phyloP scores from a whole-genome alignment of 37 sponge, comb jelly and placozoan genomes.

The Beroe ovata region DNA sequence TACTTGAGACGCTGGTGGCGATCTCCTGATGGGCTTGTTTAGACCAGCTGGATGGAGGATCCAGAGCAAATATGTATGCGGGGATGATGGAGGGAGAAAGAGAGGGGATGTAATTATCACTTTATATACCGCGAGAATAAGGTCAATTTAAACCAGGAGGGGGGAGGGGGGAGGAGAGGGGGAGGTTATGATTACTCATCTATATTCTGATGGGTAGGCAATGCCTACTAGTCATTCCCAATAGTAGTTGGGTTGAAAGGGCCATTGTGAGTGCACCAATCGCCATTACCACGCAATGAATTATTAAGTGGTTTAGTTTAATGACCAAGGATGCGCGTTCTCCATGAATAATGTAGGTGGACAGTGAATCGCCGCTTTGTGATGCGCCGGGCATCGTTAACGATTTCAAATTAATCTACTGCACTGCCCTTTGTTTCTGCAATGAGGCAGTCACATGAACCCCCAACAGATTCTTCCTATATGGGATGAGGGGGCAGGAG shows the following conservation, averaged over 20 bases:
- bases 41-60: too few relatives aligned
- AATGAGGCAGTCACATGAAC: neutral
- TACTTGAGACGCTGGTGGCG: too few relatives aligned
- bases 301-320: slow-evolving; percentile 52
- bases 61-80: neutral
- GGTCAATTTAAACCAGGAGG: neutral
- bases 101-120: neutral
- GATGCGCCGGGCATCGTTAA: slow-evolving; percentile 9
- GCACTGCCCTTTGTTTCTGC: slow-evolving; percentile 40
- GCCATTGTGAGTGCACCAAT: neutral
- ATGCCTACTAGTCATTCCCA: too few relatives aligned
- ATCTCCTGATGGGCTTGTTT: too few relatives aligned
- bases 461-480: too few relatives aligned
- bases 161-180: too few relatives aligned
- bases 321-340: slow-evolving; percentile 29
- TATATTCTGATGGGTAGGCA: slow-evolving; percentile 5
- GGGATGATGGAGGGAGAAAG: neutral
- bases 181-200: slow-evolving; percentile 3
- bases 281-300: slow-evolving; percentile 24
- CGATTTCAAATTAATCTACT: slow-evolving; percentile 63
- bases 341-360: slow-evolving; percentile 38
- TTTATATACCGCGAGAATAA: neutral
- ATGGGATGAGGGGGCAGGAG: neutral
- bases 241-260: neutral
- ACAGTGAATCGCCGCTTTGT: slow-evolving; percentile 27